Percentiles rank a stretch among this genome's conserved stretches.
Evolutionary conservation across 2,113 vertebrate genomes (phyloP).

Genomic region (Macaca fascicularis): DNA sequence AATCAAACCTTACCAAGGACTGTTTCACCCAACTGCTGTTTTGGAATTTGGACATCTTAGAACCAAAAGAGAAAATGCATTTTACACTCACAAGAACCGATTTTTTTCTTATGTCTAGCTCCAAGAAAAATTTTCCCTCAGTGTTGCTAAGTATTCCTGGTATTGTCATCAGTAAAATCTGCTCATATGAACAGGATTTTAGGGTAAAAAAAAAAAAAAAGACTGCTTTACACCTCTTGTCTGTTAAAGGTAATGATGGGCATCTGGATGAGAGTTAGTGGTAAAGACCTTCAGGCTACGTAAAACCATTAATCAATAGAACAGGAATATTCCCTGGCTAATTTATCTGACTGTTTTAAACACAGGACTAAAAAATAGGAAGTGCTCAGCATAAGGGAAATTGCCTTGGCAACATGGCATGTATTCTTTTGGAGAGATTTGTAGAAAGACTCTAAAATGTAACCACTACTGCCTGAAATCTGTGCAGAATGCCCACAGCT

Average conservation of each 20-base stretch:
- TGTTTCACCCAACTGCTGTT: neutral
- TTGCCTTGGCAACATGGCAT: neutral
- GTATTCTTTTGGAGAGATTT: slow-evolving; percentile 34
- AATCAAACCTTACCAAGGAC: slow-evolving; percentile 28
- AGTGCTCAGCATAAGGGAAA: neutral
- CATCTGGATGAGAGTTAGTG: neutral
- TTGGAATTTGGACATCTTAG: slow-evolving; percentile 30
- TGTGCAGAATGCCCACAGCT: slow-evolving; percentile 6
- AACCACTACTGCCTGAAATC: slow-evolving; percentile 41
- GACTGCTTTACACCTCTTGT: neutral
- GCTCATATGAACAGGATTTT: neutral
- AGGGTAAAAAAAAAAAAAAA: neutral
- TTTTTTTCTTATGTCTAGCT: neutral
- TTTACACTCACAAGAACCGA: neutral
- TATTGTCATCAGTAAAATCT: slow-evolving; percentile 17
- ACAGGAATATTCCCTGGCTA: neutral
- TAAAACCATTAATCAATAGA: slow-evolving; percentile 15
- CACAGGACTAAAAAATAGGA: neutral
- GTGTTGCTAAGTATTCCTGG: neutral
- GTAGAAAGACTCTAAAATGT: slow-evolving; percentile 34
- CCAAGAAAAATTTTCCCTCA: neutral
- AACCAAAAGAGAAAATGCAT: slow-evolving; percentile 47
- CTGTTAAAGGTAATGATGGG: neutral
- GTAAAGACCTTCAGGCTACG: neutral
- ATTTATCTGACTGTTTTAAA: slow-evolving; percentile 9